Evolutionary conservation across 2,888 invertebrate species (phyloP), one percentile per base, ranked within the genome.

Genomic region (Temnothorax rugatulus): DNA sequence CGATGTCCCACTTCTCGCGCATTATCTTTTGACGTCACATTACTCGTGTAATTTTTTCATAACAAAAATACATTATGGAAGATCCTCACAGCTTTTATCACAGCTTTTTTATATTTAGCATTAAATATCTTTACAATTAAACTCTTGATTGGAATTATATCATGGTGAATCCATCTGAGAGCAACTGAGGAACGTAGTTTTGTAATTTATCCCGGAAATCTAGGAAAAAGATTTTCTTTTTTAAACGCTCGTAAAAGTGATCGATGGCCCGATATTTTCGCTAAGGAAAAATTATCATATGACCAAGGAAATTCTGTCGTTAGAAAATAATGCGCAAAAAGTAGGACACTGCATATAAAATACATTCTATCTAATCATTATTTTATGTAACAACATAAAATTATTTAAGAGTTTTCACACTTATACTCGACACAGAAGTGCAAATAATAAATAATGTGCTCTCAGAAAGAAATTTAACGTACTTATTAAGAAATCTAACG

Each of bases 391-490:
- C 2, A 11, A 25, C 15, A 18, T 44, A 57, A 71, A 13, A 57
- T 71, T 34, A 75, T 50, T 71, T 4, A 64, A 50, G 18, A 52
- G 1, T 77, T 79, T 47, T 71, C 11, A 11, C 21, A 15, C 11
- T 57, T 44, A 18, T 21, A 34, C 9, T 71, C 57, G 5, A 44
- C 4, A 59, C 47, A 57, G 3, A 71, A 25, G 4, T 59, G 59
- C 79, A 59, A 25, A 21, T 34, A 25, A 59, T 25, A 9, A 47
- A 3, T n/a, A 64, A 13, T 64, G 29, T 54, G 52, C 34, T 50
- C 18, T 50, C 9, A 64, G 15, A 77, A 69, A 44, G 9, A 68
- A 77, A 41, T 69, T 69, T 25, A 66, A 66, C 2, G 18, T 21
- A 29, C 7, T 54, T n/a, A 29, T 34, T 34, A 34, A 34, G 34